A percentile compares a stretch with the other conserved stretches of the same genome.
phyloP scores from a whole-genome alignment of 2,888 invertebrate genomes.

The Macropis europaea region DNA sequence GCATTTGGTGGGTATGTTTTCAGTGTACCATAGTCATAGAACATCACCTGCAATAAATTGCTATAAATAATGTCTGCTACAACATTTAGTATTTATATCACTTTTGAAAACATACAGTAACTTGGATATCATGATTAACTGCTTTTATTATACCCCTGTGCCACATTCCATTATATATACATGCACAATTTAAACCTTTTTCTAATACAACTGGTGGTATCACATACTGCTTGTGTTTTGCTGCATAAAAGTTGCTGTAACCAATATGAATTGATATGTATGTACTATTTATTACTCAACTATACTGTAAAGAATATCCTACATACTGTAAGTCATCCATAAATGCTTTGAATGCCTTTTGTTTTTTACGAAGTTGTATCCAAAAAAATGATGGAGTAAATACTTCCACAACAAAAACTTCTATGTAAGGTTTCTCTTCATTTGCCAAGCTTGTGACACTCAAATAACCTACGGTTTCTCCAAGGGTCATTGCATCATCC shows the following conservation, averaged over 20 bases:
- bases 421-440: slow-evolving; percentile 45
- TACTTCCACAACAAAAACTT: slow-evolving; percentile 70
- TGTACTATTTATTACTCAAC: neutral
- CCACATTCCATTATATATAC: slow-evolving; percentile 69
- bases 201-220: slow-evolving; percentile 70
- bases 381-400: slow-evolving; percentile 76
- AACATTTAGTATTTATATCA: neutral
- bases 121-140: slow-evolving; percentile 66
- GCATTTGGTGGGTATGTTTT: slow-evolving; percentile 63
- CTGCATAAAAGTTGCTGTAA: slow-evolving; percentile 65
- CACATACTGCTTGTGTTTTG: slow-evolving; percentile 47
- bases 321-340: slow-evolving; percentile 71
- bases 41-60: slow-evolving; percentile 67
- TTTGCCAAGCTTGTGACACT: slow-evolving; percentile 54
- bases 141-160: slow-evolving; percentile 73
- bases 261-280: slow-evolving; percentile 9
- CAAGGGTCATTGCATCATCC: slow-evolving; percentile 63
- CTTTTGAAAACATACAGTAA: slow-evolving; percentile 66
- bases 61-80: slow-evolving; percentile 7
- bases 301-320: neutral
- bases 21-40: slow-evolving; percentile 76
- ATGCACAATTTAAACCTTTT: slow-evolving; percentile 72
- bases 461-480: slow-evolving; percentile 70
- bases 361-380: slow-evolving; percentile 67
- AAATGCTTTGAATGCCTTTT: slow-evolving; percentile 55